Evolutionary conservation across 2,888 invertebrate genomes (phyloP).

Genomic region (Lordiphosa andalusiaca): DNA sequence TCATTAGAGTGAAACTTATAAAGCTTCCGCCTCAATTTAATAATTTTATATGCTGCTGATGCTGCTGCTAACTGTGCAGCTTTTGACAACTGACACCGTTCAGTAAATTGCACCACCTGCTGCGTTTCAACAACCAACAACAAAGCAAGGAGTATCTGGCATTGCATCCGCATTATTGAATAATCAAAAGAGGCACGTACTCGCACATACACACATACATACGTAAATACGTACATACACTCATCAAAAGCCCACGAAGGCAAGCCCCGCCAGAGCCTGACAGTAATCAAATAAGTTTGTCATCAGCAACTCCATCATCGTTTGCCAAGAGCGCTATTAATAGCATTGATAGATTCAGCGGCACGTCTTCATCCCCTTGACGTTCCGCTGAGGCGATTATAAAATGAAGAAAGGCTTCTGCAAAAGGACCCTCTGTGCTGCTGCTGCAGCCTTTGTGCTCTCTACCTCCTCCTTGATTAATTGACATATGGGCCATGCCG

Average conservation of each 20-base stretch:
- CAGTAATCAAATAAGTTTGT: conserved; percentile 58
- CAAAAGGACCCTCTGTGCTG: conserved; percentile 25
- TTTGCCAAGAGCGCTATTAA: conserved; percentile 72
- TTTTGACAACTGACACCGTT: too few species aligned
- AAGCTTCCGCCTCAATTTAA: too few species aligned
- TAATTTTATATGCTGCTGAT: too few species aligned
- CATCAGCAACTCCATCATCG: conserved; percentile 38
- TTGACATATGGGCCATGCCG: conserved; percentile 32
- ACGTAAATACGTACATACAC: too few species aligned
- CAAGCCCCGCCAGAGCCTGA: conserved; percentile 22
- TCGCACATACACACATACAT: too few species aligned
- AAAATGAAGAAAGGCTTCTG: conserved; percentile 46
- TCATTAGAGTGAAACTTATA: too few species aligned
- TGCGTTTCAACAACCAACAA: neutral
- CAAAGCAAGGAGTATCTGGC: too few species aligned
- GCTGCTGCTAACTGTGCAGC: too few species aligned
- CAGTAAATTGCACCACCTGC: neutral
- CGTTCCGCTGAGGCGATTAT: conserved; percentile 57
- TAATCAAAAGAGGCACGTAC: too few species aligned
- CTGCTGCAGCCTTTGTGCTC: conserved; percentile 14
- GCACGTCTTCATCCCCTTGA: conserved; percentile 37
- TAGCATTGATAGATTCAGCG: conserved; percentile 61
- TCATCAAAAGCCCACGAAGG: neutral
- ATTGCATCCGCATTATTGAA: too few species aligned
- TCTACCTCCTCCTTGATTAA: conserved; percentile 23